Evolutionary conservation across 2,888 invertebrate species (phyloP).

Genomic region (Dynastes tityus): DNA sequence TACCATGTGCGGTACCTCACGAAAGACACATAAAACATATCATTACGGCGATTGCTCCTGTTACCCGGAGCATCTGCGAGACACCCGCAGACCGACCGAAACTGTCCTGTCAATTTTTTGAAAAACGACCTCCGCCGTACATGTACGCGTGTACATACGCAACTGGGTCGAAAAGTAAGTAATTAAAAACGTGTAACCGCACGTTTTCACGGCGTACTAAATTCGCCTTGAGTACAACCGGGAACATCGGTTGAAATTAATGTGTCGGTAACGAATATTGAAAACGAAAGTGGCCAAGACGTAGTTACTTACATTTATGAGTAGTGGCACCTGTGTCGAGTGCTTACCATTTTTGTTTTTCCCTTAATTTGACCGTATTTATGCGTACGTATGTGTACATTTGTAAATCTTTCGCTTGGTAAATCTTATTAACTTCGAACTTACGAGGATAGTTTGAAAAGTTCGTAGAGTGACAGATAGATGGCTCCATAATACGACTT

Average conservation of each 20-base stretch:
- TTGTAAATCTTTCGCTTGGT: conserved; percentile 23
- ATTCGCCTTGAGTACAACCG: conserved; percentile 16
- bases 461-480: too few relatives aligned
- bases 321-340: conserved; percentile 27
- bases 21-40: conserved; percentile 51
- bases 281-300: conserved; percentile 33
- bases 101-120: conserved; percentile 39
- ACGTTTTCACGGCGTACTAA: conserved; percentile 21
- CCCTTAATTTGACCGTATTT: conserved; percentile 23
- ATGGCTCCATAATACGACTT: too few relatives aligned
- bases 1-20: conserved; percentile 51
- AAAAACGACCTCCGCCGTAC: conserved; percentile 25
- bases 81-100: conserved; percentile 46
- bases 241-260: conserved; percentile 35
- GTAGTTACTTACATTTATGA: conserved; percentile 31
- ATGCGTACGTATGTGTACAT: conserved; percentile 12
- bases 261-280: conserved; percentile 17
- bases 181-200: conserved; percentile 41
- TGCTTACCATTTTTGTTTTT: conserved; percentile 19
- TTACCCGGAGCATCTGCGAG: conserved; percentile 54
- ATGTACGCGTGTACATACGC: neutral
- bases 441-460: neutral
- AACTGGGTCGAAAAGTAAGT: conserved; percentile 38
- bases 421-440: conserved; percentile 33
- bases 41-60: conserved; percentile 50